Conservation (phyloP, 2,797 vertebrate species). For the Liparis tanakae region DNA sequence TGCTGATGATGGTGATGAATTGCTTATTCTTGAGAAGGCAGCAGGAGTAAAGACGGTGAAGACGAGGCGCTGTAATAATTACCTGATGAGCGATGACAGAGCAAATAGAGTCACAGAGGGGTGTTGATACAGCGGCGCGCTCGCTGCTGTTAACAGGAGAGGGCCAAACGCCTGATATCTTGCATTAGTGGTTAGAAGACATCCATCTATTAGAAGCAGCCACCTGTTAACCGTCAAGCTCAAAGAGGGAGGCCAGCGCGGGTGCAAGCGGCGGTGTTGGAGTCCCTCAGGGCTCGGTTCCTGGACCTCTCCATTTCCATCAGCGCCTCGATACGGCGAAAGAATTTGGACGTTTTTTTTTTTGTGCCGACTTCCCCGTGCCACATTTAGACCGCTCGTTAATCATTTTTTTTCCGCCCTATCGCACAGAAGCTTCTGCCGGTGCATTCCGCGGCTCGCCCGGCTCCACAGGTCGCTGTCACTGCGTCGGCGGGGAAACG, state of each 20-base stretch:
- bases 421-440: constrained; percentile 58
- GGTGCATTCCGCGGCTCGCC: constrained; percentile 40
- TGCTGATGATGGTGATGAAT: no score
- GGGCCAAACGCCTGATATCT: constrained; percentile 46
- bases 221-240: constrained; percentile 69
- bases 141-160: constrained; percentile 55
- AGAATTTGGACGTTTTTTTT: constrained; percentile 32
- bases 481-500: constrained; percentile 53
- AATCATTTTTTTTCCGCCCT: constrained; percentile 76
- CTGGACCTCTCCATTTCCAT: constrained; percentile 48
- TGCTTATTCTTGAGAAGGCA: neutral
- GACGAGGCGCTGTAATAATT: constrained; percentile 58
- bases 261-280: constrained; percentile 32
- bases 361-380: constrained; percentile 40
- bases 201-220: constrained; percentile 58
- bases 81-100: constrained; percentile 63
- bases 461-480: constrained; percentile 63
- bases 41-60: constrained; percentile 30
- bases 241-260: constrained; percentile 13
- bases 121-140: constrained; percentile 48
- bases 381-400: constrained; percentile 71
- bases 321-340: constrained; percentile 38
- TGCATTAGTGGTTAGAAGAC: constrained; percentile 50
- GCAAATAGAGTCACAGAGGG: constrained; percentile 62
- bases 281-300: constrained; percentile 49